Evolutionary conservation across 2,797 vertebrate genomes (phyloP), one percentile per base, ranked within the genome.

Genomic region (Notoglanidium macrostoma): DNA sequence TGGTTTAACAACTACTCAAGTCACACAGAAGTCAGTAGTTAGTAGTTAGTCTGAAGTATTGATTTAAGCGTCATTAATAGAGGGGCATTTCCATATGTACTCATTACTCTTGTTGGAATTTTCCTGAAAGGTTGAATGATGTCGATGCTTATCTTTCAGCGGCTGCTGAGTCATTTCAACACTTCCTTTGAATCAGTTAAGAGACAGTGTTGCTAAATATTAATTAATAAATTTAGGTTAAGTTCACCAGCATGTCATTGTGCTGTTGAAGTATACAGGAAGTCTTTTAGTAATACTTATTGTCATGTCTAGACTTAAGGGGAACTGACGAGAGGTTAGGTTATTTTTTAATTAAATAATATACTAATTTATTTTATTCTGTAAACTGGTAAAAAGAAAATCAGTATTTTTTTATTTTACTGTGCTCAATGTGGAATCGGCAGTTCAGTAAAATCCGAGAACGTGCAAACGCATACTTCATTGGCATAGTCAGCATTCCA

Each of bases 401-500:
- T 74, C 23, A 49, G 2, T 51, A 15, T 51, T 61, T 79, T 21
- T 78, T 55, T 57, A 11, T 79, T 79, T 23, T 19, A 29, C n/a
- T 17, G 46, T 49, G 11, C 49, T 15, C 9, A 46, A 29, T 32
- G 46, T 70, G 17, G 19, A 8, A 67, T 40, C 40, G 74, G 21
- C 74, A 67, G 57, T 35, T 85, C n/a, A 10, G 44, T 67, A 32
- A 23, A 59, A 11, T 46, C 68, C 1, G 59, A 76, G 68, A 76
- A 86, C 83, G 23, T 86, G 49, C 35, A 76, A 57, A 32, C 26
- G 0, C 35, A 11, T 76, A 32, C 78, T 72, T 49, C 46, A 10
- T 79, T 55, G 74, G 85, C 49, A 72, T 85, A 65, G 26, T 23
- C 90, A 74, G 87, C 90, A 94, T 94, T 95, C 92, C 93, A 89